Conservation (phyloP, 2,888 invertebrate species). For the Thymelicus acteon region DNA sequence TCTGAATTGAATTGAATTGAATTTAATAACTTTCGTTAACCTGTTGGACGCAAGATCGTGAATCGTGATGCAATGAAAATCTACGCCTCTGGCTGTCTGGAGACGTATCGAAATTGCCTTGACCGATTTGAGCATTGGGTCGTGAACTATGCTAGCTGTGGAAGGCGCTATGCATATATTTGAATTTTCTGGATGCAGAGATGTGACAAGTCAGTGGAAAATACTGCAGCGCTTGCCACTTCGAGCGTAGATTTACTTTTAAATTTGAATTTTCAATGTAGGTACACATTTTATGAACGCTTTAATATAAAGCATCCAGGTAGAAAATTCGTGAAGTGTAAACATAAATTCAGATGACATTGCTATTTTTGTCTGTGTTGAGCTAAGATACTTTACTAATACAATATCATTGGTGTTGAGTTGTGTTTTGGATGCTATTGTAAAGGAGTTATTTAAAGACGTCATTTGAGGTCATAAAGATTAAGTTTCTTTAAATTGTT, state of each 20-base stretch:
- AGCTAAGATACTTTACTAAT: too few species aligned
- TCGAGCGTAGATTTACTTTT: slow-evolving; percentile 2
- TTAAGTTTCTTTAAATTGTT: too few species aligned
- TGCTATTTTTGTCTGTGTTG: not conserved
- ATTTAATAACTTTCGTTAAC: not conserved
- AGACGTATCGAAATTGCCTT: slow-evolving; percentile 8
- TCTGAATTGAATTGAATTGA: too few species aligned
- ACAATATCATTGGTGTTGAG: not conserved
- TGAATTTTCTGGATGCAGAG: slow-evolving; percentile 22
- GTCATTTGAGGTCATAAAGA: too few species aligned
- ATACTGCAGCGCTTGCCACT: slow-evolving; percentile 1
- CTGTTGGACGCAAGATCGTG: not conserved
- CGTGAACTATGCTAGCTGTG: slow-evolving; percentile 8
- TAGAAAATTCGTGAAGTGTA: not conserved
- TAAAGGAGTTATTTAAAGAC: too few species aligned
- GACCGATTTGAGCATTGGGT: slow-evolving; percentile 24
- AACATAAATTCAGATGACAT: not conserved
- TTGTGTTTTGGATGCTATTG: too few species aligned
- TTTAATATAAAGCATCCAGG: not conserved
- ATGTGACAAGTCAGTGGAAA: slow-evolving; percentile 15
- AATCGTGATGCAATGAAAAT: slow-evolving; percentile 9
- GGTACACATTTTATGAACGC: slow-evolving; percentile 9
- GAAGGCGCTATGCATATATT: slow-evolving; percentile 13
- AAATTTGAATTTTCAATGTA: slow-evolving; percentile 10
- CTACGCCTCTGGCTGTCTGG: not conserved